phyloP scores from a whole-genome alignment of 1,140 invertebrate genomes.

The Thalassaphorura encarpata region DNA sequence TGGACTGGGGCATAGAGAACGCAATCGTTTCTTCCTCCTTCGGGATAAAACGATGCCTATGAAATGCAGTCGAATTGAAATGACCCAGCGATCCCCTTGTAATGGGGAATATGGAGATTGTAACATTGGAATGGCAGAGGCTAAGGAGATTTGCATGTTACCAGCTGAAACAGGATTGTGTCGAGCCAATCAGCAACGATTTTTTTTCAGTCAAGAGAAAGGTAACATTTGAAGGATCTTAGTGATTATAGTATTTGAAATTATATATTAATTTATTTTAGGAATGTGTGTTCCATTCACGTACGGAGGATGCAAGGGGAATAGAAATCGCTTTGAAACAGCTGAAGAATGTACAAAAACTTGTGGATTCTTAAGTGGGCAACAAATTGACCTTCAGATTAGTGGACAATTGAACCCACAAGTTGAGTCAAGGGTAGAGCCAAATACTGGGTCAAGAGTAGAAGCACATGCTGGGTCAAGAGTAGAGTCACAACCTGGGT shows the following conservation, averaged over 20 bases:
- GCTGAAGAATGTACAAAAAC: constrained; percentile 16
- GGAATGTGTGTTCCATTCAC: constrained; percentile 43
- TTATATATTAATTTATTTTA: background rate
- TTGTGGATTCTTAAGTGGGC: constrained; percentile 17
- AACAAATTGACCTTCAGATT: background rate
- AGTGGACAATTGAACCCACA: background rate
- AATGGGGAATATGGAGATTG: constrained; percentile 36
- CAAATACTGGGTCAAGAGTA: background rate
- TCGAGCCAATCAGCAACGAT: constrained; percentile 65
- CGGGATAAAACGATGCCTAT: constrained; percentile 11
- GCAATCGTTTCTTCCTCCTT: constrained; percentile 47
- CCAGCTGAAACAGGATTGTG: constrained; percentile 66
- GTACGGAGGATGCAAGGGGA: constrained; percentile 47
- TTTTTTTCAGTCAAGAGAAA: constrained; percentile 46
- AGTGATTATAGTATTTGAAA: background rate
- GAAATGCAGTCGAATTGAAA: constrained; percentile 35
- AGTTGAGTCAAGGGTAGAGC: background rate
- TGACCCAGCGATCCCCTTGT: constrained; percentile 14
- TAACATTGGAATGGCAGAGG: constrained; percentile 31
- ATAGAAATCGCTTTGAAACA: constrained; percentile 37
- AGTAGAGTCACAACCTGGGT: background rate
- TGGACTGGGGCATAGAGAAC: constrained; percentile 55
- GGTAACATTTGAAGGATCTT: constrained; percentile 10
- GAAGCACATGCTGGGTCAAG: background rate
- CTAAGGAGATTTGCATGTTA: constrained; percentile 60